phyloP scores from a whole-genome alignment of 2,113 vertebrate genomes.

The Epinephelus fuscoguttatus region DNA sequence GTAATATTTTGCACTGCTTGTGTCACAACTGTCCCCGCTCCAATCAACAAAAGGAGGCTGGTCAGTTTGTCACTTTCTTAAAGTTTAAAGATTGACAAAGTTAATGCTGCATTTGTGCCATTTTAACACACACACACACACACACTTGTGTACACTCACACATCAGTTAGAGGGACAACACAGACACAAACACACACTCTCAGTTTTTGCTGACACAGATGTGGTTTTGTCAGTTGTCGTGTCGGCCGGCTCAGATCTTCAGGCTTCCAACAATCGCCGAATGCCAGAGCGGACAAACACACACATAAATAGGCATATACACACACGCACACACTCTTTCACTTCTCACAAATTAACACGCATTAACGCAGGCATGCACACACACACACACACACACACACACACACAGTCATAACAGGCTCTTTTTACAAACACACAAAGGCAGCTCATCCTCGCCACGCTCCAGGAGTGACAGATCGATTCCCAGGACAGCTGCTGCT shows the following conservation, averaged over 20 bases:
- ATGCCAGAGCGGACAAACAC: slow-evolving; percentile 46
- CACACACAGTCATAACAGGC: slow-evolving; percentile 34
- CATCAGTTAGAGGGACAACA: neutral
- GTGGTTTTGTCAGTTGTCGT: slow-evolving; percentile 67
- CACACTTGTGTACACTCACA: neutral
- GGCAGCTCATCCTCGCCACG: slow-evolving; percentile 61
- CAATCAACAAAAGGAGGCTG: neutral
- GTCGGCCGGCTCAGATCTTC: slow-evolving; percentile 58
- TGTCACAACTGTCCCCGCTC: too few species aligned
- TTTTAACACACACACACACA: slow-evolving; percentile 18
- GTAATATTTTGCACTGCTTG: neutral
- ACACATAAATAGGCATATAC: slow-evolving; percentile 5
- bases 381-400: slow-evolving; percentile 9
- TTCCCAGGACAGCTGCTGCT: slow-evolving; percentile 78
- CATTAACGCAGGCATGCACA: slow-evolving; percentile 20
- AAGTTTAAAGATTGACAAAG: neutral
- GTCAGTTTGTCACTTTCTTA: neutral
- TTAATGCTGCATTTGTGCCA: neutral
- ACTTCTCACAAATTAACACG: slow-evolving; percentile 26
- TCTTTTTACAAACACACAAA: slow-evolving; percentile 67
- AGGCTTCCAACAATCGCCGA: slow-evolving; percentile 43
- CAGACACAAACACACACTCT: neutral
- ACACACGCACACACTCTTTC: slow-evolving; percentile 29
- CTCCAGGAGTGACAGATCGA: slow-evolving; percentile 69
- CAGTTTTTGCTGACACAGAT: slow-evolving; percentile 61